These are phyloP conservation scores for Melanotaenia trifasciata DNA, from an alignment of 2,797 vertebrate species.

Conservation along the genomic window DNA sequence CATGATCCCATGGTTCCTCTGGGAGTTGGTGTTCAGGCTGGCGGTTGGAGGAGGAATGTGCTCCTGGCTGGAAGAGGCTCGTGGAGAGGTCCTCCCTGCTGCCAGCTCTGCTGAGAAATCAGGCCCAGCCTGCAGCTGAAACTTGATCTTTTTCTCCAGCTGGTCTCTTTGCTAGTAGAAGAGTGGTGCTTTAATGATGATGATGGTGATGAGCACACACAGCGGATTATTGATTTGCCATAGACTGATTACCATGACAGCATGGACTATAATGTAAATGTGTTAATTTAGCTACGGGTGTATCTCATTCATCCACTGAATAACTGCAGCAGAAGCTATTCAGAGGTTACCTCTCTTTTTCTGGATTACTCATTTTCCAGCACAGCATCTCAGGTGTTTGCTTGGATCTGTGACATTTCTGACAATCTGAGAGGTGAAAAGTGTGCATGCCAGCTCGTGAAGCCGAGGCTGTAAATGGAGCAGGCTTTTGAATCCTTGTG, in stretches of 20 bases:
- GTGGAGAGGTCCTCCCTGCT: constrained; percentile 45
- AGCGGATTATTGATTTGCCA: constrained; percentile 42
- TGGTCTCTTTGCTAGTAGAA: constrained; percentile 36
- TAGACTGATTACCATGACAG: constrained; percentile 26
- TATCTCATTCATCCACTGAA: constrained; percentile 18
- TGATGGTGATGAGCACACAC: constrained; percentile 25
- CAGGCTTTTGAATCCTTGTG: constrained; percentile 48
- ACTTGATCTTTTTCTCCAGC: constrained; percentile 57
- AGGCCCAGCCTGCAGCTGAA: constrained; percentile 44
- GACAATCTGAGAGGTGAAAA: constrained; percentile 43
- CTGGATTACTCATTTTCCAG: not conserved
- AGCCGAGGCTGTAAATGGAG: constrained; percentile 45
- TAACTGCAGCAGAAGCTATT: constrained; percentile 8
- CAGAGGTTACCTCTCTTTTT: not conserved
- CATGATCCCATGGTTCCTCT: constrained; percentile 66
- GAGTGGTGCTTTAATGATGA: constrained; percentile 16
- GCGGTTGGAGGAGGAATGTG: constrained; percentile 69
- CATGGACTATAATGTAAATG: constrained; percentile 32
- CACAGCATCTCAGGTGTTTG: constrained; percentile 1
- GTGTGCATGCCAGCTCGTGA: constrained; percentile 29
- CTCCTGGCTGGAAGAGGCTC: constrained; percentile 74
- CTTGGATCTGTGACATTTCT: constrained; percentile 15
- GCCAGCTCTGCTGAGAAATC: constrained; percentile 51
- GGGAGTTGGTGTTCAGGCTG: constrained; percentile 58
- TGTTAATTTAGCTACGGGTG: constrained; percentile 31